Base-by-base conservation (phyloP, 2,797 vertebrate genomes). In the Tamandua tetradactyla region DNA sequence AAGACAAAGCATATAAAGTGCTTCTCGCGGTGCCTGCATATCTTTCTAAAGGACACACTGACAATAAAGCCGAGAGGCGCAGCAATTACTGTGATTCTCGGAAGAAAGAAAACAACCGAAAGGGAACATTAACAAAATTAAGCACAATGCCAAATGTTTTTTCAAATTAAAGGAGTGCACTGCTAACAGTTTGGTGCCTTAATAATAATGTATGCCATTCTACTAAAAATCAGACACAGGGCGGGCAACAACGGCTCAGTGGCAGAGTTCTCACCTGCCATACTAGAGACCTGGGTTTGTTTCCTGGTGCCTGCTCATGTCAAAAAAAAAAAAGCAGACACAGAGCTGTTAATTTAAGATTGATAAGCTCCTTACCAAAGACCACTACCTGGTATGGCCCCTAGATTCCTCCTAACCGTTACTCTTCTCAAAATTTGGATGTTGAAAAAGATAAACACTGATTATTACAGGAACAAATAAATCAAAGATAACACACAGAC, bases 381-480 rank as follows among this genome's bases (percentile, higher is more conserved):
- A 71, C 59, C 71, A 89, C n/a, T 79, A 85, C 8, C 86, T 89
- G 35, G 35, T 17, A 35, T 9, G 47, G 25, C 10, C 64, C 69
- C 25, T 61, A 37, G 55, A 95, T 76, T 85, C 89, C 44, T 74
- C 17, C 62, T 91, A 75, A 74, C 47, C 55, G 86, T 64, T 78
- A 83, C 71, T 92, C 79, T 74, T 91, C 71, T 85, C 71, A 74
- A 89, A 97, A 89, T 80, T 3, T 95, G 64, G 79, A 72, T 92
- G 78, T 15, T 75, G 27, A 47, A 64, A 52, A 59, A 69, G 42
- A 87, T 22, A 87, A 89, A 95, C 62, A 85, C 9, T 37, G 61
- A 90, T 95, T 95, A 93, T 95, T 62, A 96, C 72, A 68, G 93
- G n/a, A 96, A 97, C 94, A 89, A 87, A 85, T 42, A 83, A 90